Evolutionary conservation across 2,888 invertebrate species (phyloP).

Genomic region (Pycnomerus fuliginosus): DNA sequence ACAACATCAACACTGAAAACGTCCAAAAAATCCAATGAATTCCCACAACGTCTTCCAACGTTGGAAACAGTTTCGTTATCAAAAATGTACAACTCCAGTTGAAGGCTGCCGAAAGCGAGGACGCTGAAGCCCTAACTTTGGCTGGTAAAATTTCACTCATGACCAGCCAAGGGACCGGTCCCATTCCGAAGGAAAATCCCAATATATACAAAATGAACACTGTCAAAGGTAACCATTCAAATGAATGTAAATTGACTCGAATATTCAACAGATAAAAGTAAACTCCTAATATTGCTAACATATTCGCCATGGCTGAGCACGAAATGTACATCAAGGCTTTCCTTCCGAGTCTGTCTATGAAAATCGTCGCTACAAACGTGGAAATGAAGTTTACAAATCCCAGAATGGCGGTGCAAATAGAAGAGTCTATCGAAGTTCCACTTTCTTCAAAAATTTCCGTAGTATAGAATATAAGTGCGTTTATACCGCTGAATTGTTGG

Average conservation of each 20-base stretch:
- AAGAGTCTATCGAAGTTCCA: slow-evolving; percentile 75
- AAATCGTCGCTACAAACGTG: slow-evolving; percentile 79
- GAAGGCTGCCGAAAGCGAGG: slow-evolving; percentile 83
- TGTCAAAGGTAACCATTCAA: slow-evolving; percentile 76
- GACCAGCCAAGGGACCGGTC: slow-evolving; percentile 72
- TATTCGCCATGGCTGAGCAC: slow-evolving; percentile 72
- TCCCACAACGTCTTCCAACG: slow-evolving; percentile 64
- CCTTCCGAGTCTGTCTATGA: slow-evolving; percentile 87
- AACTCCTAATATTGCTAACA: slow-evolving; percentile 68
- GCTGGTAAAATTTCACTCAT: slow-evolving; percentile 89
- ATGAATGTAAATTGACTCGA: slow-evolving; percentile 59
- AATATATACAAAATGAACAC: slow-evolving; percentile 82
- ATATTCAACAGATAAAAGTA: slow-evolving; percentile 72
- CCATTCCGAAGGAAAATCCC: slow-evolving; percentile 83
- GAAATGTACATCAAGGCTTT: slow-evolving; percentile 86
- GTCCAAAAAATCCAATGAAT: slow-evolving; percentile 77
- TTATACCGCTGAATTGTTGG: slow-evolving; percentile 93
- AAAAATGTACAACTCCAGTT: slow-evolving; percentile 90
- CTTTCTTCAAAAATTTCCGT: slow-evolving; percentile 81
- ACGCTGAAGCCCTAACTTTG: slow-evolving; percentile 84
- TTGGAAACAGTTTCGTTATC: slow-evolving; percentile 82
- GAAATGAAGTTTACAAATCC: slow-evolving; percentile 87
- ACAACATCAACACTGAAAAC: slow-evolving; percentile 70
- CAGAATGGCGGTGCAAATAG: slow-evolving; percentile 80
- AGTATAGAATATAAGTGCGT: slow-evolving; percentile 94